Evolutionary conservation across 2,888 invertebrate genomes (phyloP).

Genomic region (Phragmatobia fuliginosa): DNA sequence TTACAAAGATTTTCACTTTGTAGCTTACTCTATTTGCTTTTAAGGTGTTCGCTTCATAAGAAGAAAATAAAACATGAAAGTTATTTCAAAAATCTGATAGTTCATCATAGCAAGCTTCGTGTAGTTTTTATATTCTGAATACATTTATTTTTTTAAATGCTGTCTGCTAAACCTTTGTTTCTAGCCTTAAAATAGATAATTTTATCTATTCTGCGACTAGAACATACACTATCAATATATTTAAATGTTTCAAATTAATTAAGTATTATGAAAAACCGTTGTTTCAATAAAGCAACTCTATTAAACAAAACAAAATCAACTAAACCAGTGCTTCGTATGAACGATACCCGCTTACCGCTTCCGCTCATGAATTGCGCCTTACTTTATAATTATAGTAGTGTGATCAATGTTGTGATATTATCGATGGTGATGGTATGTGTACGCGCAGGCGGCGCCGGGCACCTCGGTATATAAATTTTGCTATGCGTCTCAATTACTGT

Average conservation of each 20-base stretch:
- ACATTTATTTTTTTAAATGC: not conserved
- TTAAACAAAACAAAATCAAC: not conserved
- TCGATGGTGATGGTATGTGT: conserved; percentile 25
- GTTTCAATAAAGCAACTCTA: not conserved
- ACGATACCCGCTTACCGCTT: conserved; percentile 12
- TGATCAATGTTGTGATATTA: conserved; percentile 73
- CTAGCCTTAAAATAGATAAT: not conserved
- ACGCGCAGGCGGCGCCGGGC: conserved; percentile 56
- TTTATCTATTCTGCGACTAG: not conserved
- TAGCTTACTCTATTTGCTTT: too few relatives aligned
- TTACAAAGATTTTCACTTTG: too few relatives aligned
- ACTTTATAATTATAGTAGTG: conserved; percentile 52
- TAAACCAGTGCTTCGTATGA: not conserved
- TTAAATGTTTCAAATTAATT: too few relatives aligned
- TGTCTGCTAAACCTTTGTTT: not conserved
- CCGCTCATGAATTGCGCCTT: conserved; percentile 31
- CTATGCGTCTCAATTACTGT: conserved; percentile 85
- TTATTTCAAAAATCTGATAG: not conserved
- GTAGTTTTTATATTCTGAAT: too few relatives aligned
- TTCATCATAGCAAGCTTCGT: not conserved
- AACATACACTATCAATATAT: not conserved
- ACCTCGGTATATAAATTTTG: conserved; percentile 71
- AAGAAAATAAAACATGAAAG: too few relatives aligned
- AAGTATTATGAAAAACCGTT: not conserved
- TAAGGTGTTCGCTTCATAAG: too few relatives aligned